Evolutionary conservation across 2,888 invertebrate genomes (phyloP), one percentile per base, ranked within the genome.

Genomic region (Drosophila helvetica): DNA sequence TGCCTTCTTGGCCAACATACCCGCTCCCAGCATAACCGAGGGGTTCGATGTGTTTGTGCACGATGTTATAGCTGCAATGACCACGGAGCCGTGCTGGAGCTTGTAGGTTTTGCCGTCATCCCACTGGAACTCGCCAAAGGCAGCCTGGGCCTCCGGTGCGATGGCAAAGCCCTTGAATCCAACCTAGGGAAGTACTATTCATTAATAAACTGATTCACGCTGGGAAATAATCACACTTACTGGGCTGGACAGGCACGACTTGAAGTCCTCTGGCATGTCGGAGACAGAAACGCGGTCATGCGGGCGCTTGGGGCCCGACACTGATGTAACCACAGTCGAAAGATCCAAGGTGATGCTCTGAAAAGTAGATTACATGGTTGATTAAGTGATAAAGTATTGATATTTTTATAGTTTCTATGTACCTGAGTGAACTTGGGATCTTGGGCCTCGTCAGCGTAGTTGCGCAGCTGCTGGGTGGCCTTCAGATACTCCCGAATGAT

Each of bases 1-100:
- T 0, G 99, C 99, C 70, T 98, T 98, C 93, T 97, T 97, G 0
- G 99, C 99, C 57, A 99, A 92, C 33, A 99, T 92, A 86, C 98
- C 98, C 79, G 99, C 99, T 43, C 98, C 99, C 18, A 99, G 93
- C 99, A 99, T 99, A 7, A 99, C 99, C 78, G 98, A 98, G 0
- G 99, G 99, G 92, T 99, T 99, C 84, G 97, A 97, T 0, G 99
- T 99, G 91, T 99, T 99, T 59, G 99, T 99, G 92, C 99, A 99
- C 25, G 98, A 98, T 1, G 99, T 99, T 83, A 99, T 99, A 58
- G 99, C 99, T 0, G 99, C 98, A 77, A 99, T 98, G 63, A 99
- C 96, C 19, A 99, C 98, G 1, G 98, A 97, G 3, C 99, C 98
- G 91, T 99, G 98, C 0, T 93, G 94, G 74, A 99, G 93, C 46